Evolutionary conservation across 2,113 vertebrate genomes (phyloP), one percentile per base, ranked within the genome.

Genomic region (Crypturellus undulatus): DNA sequence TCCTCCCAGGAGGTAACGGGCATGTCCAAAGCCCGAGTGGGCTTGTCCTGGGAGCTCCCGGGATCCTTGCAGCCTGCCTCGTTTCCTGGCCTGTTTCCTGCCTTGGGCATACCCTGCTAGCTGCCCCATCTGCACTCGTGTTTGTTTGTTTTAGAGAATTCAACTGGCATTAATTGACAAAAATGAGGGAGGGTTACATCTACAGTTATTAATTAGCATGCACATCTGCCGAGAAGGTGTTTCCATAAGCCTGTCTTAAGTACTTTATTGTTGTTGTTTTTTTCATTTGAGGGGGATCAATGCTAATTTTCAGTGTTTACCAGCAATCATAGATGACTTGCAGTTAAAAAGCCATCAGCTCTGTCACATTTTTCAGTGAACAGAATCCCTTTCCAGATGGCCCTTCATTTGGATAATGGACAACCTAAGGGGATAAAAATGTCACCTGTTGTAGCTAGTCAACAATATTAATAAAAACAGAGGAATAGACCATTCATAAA

Each of bases 301-400:
- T 97, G 96, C 94, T 98, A 97, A 98, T 98, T 98, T 98, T 94
- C 87, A 95, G 90, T 96, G 95, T 98, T 98, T 97, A 97, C 96
- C 95, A 98, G 97, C 97, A 97, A 98, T 98, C 97, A 98, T 97
- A 96, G 98, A 98, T 97, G 98, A 98, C 98, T 98, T 96, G 98
- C 98, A 98, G 97, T 98, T 98, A 98, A 98, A 98, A 98, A 98
- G 96, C 97, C 97, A 98, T 98, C 98, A 98, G 96, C 93, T 97
- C 97, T 97, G 97, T 98, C 97, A 98, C 96, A 97, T 98, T 97
- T 98, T 97, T 98, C 97, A 98, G 96, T 88, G 97, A 98, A 97
- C 97, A 98, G 97, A 98, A 98, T 97, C 96, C 96, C 96, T 97
- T 98, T 98, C 98, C 98, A 98, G 98, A 98, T 98, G 98, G 97